Evolutionary conservation across 1,140 invertebrate genomes (phyloP).

Genomic region (Glossosoma conforme): DNA sequence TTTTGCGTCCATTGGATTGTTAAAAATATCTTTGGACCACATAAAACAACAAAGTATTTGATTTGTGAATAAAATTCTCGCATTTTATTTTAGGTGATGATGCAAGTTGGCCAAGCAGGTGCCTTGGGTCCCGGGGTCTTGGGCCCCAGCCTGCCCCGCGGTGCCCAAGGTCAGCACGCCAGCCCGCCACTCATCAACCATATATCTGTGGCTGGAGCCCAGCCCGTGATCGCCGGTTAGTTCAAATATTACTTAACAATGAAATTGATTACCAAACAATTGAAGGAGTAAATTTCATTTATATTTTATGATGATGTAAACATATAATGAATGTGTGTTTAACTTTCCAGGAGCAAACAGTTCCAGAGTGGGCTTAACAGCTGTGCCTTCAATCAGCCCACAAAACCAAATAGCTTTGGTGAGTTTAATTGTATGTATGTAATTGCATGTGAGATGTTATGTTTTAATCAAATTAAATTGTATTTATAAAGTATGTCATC

Average conservation of each 20-base stretch:
- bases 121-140: conserved; percentile 27
- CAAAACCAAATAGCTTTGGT: conserved; percentile 63
- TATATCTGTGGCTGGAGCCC: conserved; percentile 40
- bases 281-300: too few species aligned
- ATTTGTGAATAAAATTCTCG: too few species aligned
- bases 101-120: conserved; percentile 40
- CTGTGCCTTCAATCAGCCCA: conserved; percentile 55
- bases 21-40: background rate
- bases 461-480: too few species aligned
- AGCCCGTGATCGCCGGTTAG: conserved; percentile 45
- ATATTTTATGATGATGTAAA: background rate
- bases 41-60: background rate
- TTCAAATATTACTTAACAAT: conserved; percentile 10
- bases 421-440: too few species aligned
- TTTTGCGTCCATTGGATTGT: background rate
- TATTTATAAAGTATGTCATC: too few species aligned
- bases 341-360: conserved; percentile 36
- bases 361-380: conserved; percentile 54
- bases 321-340: conserved; percentile 9
- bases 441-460: too few species aligned
- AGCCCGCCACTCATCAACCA: conserved; percentile 55
- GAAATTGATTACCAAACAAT: conserved; percentile 1
- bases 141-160: conserved; percentile 28
- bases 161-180: conserved; percentile 33
- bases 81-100: conserved; percentile 18